phyloP scores from a whole-genome alignment of 2,113 vertebrate species.

The Anas platyrhynchos region DNA sequence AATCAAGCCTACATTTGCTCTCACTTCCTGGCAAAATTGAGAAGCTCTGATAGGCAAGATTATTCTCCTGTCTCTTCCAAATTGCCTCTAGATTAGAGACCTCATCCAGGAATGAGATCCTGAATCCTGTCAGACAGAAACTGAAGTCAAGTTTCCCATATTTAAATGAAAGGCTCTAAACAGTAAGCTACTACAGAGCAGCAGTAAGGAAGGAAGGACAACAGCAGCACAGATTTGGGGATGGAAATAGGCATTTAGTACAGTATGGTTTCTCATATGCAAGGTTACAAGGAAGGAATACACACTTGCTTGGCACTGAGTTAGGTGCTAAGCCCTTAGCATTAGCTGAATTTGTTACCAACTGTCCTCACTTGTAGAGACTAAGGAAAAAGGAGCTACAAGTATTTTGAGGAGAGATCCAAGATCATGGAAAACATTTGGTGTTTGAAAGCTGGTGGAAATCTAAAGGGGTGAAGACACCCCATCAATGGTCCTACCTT shows the following conservation, averaged over 20 bases:
- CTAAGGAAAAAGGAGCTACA: neutral
- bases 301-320: neutral
- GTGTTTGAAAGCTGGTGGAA: neutral
- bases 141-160: neutral
- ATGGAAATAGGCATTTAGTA: neutral
- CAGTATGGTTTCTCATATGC: neutral
- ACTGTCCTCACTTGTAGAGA: neutral
- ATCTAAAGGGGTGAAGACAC: neutral
- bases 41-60: fast-evolving
- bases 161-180: neutral
- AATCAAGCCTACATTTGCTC: no score
- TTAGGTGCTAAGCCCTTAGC: neutral
- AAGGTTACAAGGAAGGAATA: neutral
- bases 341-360: neutral
- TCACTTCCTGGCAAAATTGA: neutral
- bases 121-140: neutral
- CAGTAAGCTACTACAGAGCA: neutral
- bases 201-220: neutral
- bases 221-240: neutral
- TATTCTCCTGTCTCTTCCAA: neutral
- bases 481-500: neutral
- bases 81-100: neutral
- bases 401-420: neutral
- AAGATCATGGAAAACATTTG: neutral
- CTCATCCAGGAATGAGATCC: neutral